A percentile compares a stretch with the other conserved stretches of the same genome.
These are phyloP conservation scores for Tetrao urogallus DNA, from an alignment of 2,113 vertebrate species.

Conservation along the genomic window DNA sequence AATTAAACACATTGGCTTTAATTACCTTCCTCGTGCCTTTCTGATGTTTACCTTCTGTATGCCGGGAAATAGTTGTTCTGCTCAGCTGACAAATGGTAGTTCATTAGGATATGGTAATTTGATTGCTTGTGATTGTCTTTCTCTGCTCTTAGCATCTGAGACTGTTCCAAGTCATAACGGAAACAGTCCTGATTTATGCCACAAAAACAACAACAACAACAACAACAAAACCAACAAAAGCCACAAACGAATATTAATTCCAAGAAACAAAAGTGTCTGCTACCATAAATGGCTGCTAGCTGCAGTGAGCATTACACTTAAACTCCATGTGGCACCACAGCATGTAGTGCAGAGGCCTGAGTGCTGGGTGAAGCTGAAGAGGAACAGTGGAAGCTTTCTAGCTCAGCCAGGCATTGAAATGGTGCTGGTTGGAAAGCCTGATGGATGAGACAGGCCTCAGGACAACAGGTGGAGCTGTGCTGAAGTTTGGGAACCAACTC, in stretches of 20 bases:
- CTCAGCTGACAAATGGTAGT: slow-evolving; percentile 22
- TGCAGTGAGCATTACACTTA: slow-evolving; percentile 6
- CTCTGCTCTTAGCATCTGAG: not conserved
- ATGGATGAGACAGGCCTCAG: not conserved
- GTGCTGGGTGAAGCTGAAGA: not conserved
- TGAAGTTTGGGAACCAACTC: not conserved
- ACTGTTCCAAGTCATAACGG: not conserved
- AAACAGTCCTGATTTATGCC: slow-evolving; percentile 32
- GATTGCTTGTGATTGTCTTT: slow-evolving; percentile 10
- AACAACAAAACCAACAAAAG: not conserved
- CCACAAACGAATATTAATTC: slow-evolving; percentile 22
- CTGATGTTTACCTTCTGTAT: not conserved
- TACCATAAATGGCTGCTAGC: slow-evolving; percentile 4
- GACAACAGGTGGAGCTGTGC: not conserved
- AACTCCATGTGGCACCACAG: not conserved
- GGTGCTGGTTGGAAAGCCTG: not conserved
- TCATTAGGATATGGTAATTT: slow-evolving; percentile 51
- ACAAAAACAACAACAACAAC: not conserved
- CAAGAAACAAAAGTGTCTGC: slow-evolving; percentile 11
- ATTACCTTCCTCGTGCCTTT: not conserved
- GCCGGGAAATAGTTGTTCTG: not conserved
- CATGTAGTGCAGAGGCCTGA: not conserved
- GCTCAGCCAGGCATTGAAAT: not conserved
- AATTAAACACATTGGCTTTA: not conserved
- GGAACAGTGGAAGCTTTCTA: slow-evolving; percentile 1